phyloP scores from a whole-genome alignment of 2,797 vertebrate genomes.

The Scolopax rusticola region DNA sequence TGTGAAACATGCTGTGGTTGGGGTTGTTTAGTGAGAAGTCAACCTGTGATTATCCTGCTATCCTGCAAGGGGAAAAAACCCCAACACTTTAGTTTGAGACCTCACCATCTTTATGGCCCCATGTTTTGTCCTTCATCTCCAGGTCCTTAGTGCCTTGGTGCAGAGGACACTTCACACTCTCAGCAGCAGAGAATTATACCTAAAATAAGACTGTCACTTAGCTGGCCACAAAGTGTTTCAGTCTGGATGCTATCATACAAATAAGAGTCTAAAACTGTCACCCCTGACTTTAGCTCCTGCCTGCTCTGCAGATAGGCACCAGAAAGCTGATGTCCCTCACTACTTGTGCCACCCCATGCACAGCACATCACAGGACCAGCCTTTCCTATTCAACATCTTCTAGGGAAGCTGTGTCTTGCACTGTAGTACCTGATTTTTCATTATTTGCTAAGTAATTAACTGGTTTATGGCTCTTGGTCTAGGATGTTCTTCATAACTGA shows the following conservation, averaged over 20 bases:
- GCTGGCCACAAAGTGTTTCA: not conserved
- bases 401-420: not conserved
- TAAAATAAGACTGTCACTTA: not conserved
- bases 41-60: not conserved
- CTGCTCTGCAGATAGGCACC: not conserved
- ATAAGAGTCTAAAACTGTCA: not conserved
- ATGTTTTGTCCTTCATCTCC: not conserved
- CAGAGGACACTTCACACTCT: not conserved
- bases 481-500: not conserved
- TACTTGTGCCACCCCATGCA: not conserved
- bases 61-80: not conserved
- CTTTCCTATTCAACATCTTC: not conserved
- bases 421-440: not conserved
- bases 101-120: not conserved
- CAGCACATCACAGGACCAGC: accelerated
- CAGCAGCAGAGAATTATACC: not conserved
- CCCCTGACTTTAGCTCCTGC: not conserved
- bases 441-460: not conserved
- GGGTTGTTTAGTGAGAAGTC: not conserved
- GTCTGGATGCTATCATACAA: not conserved
- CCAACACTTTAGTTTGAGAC: not conserved
- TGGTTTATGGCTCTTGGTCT: not conserved
- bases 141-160: not conserved
- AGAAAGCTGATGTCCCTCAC: not conserved
- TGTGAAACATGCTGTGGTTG: accelerated